Evolutionary conservation across 2,113 vertebrate genomes (phyloP).

Genomic region (Salvelinus fontinalis): DNA sequence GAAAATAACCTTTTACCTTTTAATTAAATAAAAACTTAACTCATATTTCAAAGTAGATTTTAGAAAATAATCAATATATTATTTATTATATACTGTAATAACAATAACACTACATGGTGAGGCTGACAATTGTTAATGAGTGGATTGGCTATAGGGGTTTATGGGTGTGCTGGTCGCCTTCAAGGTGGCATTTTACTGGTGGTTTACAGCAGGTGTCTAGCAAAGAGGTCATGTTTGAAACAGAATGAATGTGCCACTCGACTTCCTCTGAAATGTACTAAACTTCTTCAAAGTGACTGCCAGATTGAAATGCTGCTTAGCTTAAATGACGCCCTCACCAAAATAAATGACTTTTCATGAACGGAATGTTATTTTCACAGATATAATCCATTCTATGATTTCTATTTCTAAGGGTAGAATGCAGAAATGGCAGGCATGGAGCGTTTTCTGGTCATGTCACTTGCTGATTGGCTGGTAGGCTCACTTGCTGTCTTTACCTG

Average conservation of each 20-base stretch:
- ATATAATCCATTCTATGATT: neutral
- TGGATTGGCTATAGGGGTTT: neutral
- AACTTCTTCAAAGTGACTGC: too few species aligned
- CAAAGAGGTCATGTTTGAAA: too few species aligned
- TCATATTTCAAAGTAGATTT: too few species aligned
- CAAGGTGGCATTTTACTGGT: too few species aligned
- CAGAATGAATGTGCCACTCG: too few species aligned
- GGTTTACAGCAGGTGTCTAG: too few species aligned
- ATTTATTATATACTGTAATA: neutral
- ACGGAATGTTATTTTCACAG: neutral
- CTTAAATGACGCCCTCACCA: neutral
- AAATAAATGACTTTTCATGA: neutral
- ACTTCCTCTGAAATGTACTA: too few species aligned
- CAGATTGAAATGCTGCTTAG: neutral
- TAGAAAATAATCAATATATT: too few species aligned
- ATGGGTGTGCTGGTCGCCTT: neutral
- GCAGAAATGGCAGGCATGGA: neutral
- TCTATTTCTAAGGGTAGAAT: neutral
- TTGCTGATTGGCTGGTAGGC: neutral
- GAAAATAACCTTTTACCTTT: too few species aligned
- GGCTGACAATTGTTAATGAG: neutral
- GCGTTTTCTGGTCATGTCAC: neutral
- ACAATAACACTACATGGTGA: neutral
- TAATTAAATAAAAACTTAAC: too few species aligned
- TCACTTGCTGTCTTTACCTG: slow-evolving; percentile 23